phyloP scores from a whole-genome alignment of 1,140 invertebrate species.

The Camponotus vicinus region DNA sequence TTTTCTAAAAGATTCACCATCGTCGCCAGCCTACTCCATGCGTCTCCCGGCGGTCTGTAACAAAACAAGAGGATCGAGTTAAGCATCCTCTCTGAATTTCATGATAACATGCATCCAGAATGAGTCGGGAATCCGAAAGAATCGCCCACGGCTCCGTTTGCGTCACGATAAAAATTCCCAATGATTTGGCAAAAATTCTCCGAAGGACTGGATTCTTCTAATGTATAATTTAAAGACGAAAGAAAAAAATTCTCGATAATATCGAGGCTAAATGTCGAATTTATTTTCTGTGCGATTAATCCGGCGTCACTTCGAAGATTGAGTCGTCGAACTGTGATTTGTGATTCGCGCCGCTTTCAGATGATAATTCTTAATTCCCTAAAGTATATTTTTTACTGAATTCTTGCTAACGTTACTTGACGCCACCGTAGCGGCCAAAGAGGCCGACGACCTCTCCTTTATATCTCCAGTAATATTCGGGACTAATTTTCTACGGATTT shows the following conservation, averaged over 20 bases:
- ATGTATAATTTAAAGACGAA: conserved; percentile 34
- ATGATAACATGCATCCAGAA: conserved; percentile 44
- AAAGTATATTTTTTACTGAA: conserved; percentile 16
- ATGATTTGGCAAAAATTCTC: conserved; percentile 58
- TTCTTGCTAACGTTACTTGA: neutral
- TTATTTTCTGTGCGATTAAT: conserved; percentile 13
- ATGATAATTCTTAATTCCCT: conserved; percentile 12
- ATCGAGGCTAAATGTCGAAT: neutral
- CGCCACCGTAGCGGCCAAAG: conserved; percentile 13
- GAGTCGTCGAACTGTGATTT: conserved; percentile 51
- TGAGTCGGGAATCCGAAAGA: conserved; percentile 65
- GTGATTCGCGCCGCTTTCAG: neutral
- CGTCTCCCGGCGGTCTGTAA: conserved; percentile 91
- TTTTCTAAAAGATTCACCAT: conserved; percentile 91
- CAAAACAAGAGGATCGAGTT: conserved; percentile 66
- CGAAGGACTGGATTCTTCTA: conserved; percentile 39
- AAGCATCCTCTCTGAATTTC: conserved; percentile 45
- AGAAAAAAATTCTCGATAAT: conserved; percentile 20
- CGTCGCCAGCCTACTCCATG: conserved; percentile 92
- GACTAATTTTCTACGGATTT: conserved; percentile 37
- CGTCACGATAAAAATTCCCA: conserved; percentile 35
- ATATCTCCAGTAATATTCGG: neutral
- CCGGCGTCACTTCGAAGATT: conserved; percentile 25
- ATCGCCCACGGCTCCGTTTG: conserved; percentile 41
- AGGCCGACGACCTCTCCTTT: conserved; percentile 9